Evolutionary conservation across 2,797 vertebrate species (phyloP).

Genomic region (Gadopsis marmoratus): DNA sequence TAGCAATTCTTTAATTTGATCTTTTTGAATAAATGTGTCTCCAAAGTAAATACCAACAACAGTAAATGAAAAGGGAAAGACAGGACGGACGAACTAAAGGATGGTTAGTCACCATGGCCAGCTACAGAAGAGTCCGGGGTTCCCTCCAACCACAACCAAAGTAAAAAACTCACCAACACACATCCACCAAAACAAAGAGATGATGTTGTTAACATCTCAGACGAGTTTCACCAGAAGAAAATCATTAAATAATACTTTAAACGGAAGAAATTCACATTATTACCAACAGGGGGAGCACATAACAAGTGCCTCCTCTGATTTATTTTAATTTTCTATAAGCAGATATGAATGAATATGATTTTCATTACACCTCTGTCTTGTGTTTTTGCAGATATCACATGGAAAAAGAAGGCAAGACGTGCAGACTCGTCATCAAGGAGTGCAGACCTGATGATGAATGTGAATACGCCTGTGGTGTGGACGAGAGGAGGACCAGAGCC

Average conservation of each 20-base stretch:
- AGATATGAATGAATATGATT: too few relatives aligned
- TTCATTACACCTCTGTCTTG: background rate
- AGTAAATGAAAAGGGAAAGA: background rate
- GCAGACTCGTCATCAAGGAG: constrained; percentile 91
- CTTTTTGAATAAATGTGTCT: background rate
- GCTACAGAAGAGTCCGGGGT: too few relatives aligned
- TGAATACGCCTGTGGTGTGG: constrained; percentile 97
- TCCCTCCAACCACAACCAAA: too few relatives aligned
- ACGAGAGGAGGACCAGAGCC: constrained; percentile 94
- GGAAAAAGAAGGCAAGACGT: constrained; percentile 93
- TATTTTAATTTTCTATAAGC: background rate
- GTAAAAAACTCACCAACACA: too few relatives aligned
- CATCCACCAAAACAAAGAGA: too few relatives aligned
- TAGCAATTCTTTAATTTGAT: background rate
- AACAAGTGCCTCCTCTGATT: background rate
- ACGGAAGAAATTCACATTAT: background rate
- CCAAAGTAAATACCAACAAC: background rate
- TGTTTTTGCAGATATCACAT: constrained; percentile 88
- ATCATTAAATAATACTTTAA: background rate
- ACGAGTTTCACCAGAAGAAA: too few relatives aligned
- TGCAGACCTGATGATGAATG: constrained; percentile 97
- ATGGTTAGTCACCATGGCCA: background rate
- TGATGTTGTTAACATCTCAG: too few relatives aligned
- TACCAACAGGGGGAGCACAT: background rate
- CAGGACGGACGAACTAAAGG: too few relatives aligned